Evolutionary conservation across 2,797 vertebrate species (phyloP).

Genomic region (Phoxinus dragarum): DNA sequence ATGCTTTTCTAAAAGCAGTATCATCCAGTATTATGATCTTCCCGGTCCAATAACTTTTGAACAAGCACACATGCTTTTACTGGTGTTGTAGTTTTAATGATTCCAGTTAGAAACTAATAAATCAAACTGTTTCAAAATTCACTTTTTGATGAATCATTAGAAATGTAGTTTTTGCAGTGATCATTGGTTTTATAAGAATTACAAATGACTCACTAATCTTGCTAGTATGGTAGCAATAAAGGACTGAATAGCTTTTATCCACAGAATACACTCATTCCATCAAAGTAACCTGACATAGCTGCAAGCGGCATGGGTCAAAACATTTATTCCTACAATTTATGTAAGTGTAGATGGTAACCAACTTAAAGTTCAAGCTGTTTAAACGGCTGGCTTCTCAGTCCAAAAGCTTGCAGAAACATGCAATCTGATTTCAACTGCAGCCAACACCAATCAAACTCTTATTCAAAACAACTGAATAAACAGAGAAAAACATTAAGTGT

Average conservation of each 20-base stretch:
- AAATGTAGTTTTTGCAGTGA: not conserved
- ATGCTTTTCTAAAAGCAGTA: not conserved
- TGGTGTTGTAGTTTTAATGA: not conserved
- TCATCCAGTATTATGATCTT: not conserved
- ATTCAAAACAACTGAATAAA: constrained; percentile 3
- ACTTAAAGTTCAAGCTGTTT: not conserved
- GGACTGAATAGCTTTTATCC: not conserved
- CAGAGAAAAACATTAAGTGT: not conserved
- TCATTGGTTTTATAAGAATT: not conserved
- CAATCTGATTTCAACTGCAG: not conserved
- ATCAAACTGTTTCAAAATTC: not conserved
- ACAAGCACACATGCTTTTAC: not conserved
- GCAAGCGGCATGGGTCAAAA: not conserved
- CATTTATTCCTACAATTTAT: constrained; percentile 6
- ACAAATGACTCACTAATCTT: not conserved
- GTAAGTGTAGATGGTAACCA: not conserved
- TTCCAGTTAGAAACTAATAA: not conserved
- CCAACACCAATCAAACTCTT: not conserved
- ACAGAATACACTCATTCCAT: not conserved
- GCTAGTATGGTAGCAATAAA: not conserved
- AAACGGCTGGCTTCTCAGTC: not conserved
- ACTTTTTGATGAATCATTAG: not conserved
- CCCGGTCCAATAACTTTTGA: not conserved
- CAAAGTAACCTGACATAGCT: not conserved
- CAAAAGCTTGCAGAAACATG: not conserved